Percentiles rank a stretch among this genome's conserved stretches.
Conservation (phyloP, 2,888 invertebrate genomes). For the Stomorhina lunata region DNA sequence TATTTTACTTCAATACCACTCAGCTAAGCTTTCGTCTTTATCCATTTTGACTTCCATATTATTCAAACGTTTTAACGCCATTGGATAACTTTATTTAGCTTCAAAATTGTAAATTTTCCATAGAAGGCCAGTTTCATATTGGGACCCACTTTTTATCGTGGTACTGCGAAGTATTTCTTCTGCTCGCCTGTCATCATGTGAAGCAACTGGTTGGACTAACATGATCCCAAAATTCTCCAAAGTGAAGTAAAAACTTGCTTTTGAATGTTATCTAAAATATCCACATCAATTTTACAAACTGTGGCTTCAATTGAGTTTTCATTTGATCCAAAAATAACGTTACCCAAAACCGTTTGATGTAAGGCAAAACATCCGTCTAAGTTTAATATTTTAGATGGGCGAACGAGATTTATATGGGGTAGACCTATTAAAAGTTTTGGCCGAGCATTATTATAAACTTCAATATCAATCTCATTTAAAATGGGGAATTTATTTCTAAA, state of each 20-base stretch:
- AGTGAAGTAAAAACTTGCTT: constrained; percentile 6
- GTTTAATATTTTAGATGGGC: constrained; percentile 6
- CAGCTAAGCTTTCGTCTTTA: too few species aligned
- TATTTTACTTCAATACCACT: too few species aligned
- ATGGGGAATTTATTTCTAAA: neutral
- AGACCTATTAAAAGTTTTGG: constrained; percentile 7
- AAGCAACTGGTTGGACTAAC: neutral
- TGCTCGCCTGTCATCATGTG: constrained; percentile 7
- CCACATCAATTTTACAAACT: neutral
- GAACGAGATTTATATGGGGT: constrained; percentile 14
- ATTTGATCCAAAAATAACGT: neutral
- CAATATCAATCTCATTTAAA: neutral
- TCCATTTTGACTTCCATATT: too few species aligned
- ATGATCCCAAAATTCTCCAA: constrained; percentile 32
- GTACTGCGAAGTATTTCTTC: constrained; percentile 17
- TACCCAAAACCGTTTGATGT: neutral
- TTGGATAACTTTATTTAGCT: constrained; percentile 8
- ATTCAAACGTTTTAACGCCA: constrained; percentile 25
- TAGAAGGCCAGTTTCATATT: constrained; percentile 26
- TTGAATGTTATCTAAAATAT: neutral
- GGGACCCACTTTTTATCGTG: neutral
- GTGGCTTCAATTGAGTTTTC: neutral
- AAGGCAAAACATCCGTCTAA: constrained; percentile 8
- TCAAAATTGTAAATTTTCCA: constrained; percentile 15
- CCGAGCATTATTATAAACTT: neutral